Evolutionary conservation across 2,113 vertebrate genomes (phyloP), one percentile per base, ranked within the genome.

Genomic region (Caloenas nicobarica): DNA sequence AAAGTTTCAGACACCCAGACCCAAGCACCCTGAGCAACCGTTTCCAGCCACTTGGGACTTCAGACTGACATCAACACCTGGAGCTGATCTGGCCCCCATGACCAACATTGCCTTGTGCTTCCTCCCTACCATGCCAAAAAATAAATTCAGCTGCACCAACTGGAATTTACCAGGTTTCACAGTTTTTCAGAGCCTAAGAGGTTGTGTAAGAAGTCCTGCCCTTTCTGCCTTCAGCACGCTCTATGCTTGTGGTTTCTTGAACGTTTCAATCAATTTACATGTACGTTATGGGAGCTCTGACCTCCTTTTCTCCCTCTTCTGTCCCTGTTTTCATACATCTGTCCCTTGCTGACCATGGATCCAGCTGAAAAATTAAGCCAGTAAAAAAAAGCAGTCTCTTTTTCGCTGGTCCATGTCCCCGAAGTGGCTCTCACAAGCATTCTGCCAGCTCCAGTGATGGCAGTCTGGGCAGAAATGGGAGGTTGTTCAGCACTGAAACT

Each of bases 191-290:
- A 86, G 48, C 26, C 60, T 58, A 34, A 60, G 80, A 77, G 36
- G 69, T 46, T 10, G 0, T 26, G 4, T 50, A 65, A 31, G 56
- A 89, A 72, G 81, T 85, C 57, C 66, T 82, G 36, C 54, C 58
- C 88, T 65, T 80, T 80, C 74, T 2, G 5, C 54, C 46, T 80
- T 68, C 10, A 7, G 70, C 4, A 0, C 3, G 10, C 44, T 53
- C 57, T 53, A 62, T 48, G 40, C 56, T 78, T 65, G 50, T 66
- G 54, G 44, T 57, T 94, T 90, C 68, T 90, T 11, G 7, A 85
- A 68, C 9, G 44, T 51, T 92, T 85, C 83, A 79, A 46, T 66
- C 76, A 74, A 91, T 87, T 95, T 71, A 89, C 31, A 65, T 36
- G 60, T 80, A 84, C 4, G 11, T 88, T 95, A 86, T 2, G 0